Evolutionary conservation across 1,140 invertebrate species (phyloP), one percentile per base, ranked within the genome.

Genomic region (Bombus impatiens): DNA sequence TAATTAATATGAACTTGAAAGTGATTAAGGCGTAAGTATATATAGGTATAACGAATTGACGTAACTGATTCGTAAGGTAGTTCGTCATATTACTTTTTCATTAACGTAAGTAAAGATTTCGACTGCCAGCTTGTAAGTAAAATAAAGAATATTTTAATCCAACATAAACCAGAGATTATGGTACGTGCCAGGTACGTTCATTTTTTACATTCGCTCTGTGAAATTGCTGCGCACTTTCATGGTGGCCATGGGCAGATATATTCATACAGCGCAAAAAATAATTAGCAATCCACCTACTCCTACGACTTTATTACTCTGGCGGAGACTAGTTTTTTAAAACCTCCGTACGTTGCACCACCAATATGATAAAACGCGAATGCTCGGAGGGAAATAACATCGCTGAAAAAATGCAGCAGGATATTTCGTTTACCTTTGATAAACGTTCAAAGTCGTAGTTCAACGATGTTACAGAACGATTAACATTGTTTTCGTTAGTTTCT

Each of bases 151-250:
- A 42, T 78, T 78, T 78, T 42, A 42, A 78, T 78, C 35, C 32
- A 65, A 71, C 76, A 28, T 77, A 78, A 84, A 84, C 65, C 77
- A 68, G 62, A 84, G 47, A 59, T 78, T 78, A 53, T 25, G 35
- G 35, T 32, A 67, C 76, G 25, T 35, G 37, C 13, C 42, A 42
- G 37, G 25, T 28, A 10, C 22, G 18, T 78, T 42, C 44, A 57
- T 80, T 78, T 82, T 78, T 84, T 53, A 57, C 44, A 22, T 78
- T 32, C 35, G 47, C 37, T 70, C 82, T 40, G 35, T n/a, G 65
- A 78, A 78, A 84, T 78, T 84, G 22, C 37, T 9, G 25, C 47
- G 13, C 65, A 70, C n/a, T 84, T 70, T 84, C 59, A 78, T 25
- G 35, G 44, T 25, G 12, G 65, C 1, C 47, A 53, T 22, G 18